A percentile compares a stretch with the other conserved stretches of the same genome.
These are phyloP conservation scores for Prionailurus bengalensis DNA, from an alignment of 2,113 vertebrate species.

Conservation along the genomic window DNA sequence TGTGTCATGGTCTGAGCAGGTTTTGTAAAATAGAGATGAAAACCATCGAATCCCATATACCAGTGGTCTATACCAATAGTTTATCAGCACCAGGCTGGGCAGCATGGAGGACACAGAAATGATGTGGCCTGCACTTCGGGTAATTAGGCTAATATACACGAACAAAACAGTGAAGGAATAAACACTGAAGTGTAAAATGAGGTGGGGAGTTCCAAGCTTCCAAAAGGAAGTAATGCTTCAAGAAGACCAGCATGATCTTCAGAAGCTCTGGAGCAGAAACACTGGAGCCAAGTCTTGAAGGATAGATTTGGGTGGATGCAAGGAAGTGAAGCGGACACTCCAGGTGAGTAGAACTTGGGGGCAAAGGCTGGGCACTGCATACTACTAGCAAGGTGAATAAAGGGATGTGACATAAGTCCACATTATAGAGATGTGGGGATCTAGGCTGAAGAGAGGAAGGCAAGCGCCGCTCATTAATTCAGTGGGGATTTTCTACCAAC, in stretches of 20 bases:
- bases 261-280: neutral
- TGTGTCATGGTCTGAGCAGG: neutral
- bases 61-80: neutral
- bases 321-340: neutral
- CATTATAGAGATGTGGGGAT: neutral
- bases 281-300: neutral
- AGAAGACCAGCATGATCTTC: neutral
- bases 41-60: neutral
- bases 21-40: neutral
- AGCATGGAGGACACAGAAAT: neutral
- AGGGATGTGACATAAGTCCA: neutral
- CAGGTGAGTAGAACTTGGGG: neutral
- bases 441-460: neutral
- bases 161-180: neutral
- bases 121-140: neutral
- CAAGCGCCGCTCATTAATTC: neutral
- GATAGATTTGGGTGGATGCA: neutral
- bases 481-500: neutral
- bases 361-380: neutral
- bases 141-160: fast-evolving
- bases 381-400: neutral
- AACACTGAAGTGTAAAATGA: neutral
- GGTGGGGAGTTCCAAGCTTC: neutral
- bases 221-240: neutral
- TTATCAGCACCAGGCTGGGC: neutral